phyloP scores from a whole-genome alignment of 2,113 vertebrate species.

The Paraplagusia blochii region DNA sequence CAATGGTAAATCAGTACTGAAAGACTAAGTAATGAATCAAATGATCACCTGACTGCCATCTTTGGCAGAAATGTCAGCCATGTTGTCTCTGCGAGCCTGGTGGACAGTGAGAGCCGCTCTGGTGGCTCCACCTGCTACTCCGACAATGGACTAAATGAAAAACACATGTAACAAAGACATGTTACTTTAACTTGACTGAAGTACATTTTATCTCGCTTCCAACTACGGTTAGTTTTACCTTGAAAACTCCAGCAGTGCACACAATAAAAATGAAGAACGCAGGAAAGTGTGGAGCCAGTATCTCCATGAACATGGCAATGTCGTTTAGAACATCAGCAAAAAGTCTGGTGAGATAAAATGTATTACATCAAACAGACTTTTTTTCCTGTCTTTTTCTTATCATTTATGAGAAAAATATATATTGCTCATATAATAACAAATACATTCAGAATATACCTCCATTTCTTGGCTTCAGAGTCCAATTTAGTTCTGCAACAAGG shows the following conservation, averaged over 20 bases:
- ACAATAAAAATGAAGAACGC: conserved; percentile 79
- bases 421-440: no score
- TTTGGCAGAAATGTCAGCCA: conserved; percentile 91
- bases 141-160: conserved; percentile 80
- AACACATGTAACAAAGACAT: neutral
- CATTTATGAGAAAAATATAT: neutral
- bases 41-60: conserved; percentile 87
- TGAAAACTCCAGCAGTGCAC: conserved; percentile 83
- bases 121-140: conserved; percentile 90
- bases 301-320: conserved; percentile 86
- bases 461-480: conserved; percentile 90
- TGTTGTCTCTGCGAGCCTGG: conserved; percentile 90
- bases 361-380: neutral
- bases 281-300: conserved; percentile 80
- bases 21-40: neutral
- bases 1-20: neutral
- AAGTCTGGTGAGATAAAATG: conserved; percentile 67
- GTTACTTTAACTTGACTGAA: neutral
- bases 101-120: conserved; percentile 87
- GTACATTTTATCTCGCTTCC: no score
- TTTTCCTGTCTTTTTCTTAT: neutral
- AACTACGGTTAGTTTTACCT: conserved; percentile 67
- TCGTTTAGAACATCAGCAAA: conserved; percentile 89
- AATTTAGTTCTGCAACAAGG: conserved; percentile 78
- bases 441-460: conserved; percentile 75